Base-by-base conservation (phyloP, 2,888 invertebrate species). In the Cheilosia impressa region DNA sequence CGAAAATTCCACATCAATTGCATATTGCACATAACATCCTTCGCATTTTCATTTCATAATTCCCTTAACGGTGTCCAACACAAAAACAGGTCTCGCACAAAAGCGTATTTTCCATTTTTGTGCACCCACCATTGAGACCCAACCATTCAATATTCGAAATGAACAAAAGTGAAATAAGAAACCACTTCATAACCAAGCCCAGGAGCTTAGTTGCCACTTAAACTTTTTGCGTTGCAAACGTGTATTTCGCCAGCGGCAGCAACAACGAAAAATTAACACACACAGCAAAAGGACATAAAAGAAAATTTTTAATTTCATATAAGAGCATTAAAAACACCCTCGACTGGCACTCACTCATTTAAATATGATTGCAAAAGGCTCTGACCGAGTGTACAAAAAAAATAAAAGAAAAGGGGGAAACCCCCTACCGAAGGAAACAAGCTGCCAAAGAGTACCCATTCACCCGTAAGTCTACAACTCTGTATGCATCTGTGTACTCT, bases 401-500 rank as follows among this genome's bases (percentile, higher is more conserved):
- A 15, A 52, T 3, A 63, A n/a, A 1, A 15, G 7, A 15, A 57
- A 27, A 47, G 53, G 6, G 1, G 1, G 27, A 1, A 7, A 6
- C 6, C 10, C 34, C 50, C 34, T 19, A 69, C 47, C 31, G 17
- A 65, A 52, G 79, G 52, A 79, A 79, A 73, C 72, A 79, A 72
- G 65, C 58, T 66, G 76, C 41, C 75, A 81, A 81, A 76, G 60
- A 69, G 68, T 47, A 73, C 62, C 69, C 57, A 81, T 76, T 81
- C 81, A 76, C 47, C 55, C 57, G 62, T 50, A 76, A 76, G 68
- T 69, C 76, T 63, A 81, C 63, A 82, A 63, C 75, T 75, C 80
- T 75, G 43, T 68, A 68, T 41, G 55, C 75, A 38, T 38, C 75
- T 57, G n/a, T 41, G n/a, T 60, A 53, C 41, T 22, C 13, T 60